Base-by-base conservation (phyloP, 2,888 invertebrate genomes). In the Meganola albula region DNA sequence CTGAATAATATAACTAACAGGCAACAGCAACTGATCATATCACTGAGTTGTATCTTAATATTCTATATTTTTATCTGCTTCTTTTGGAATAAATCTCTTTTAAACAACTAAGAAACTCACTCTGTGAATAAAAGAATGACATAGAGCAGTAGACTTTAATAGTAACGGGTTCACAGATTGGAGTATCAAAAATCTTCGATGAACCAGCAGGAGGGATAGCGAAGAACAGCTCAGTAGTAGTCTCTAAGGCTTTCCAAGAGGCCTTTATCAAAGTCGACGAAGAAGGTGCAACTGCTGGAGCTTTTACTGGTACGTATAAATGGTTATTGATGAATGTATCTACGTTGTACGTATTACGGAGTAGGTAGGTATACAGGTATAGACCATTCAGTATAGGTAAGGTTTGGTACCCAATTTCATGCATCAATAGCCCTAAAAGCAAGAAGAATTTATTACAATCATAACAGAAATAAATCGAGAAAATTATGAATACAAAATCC, bases 231-330 rank as follows among this genome's bases (percentile, higher is more conserved):
- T 2, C 48, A 1, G 61, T 71, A 52, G 60, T 31, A 87, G 94
- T 32, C 75, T 88, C 61, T 34, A 88, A 92, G 59, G 90, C 91
- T 1, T 68, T 93, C 22, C 95, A 95, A 59, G 93, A 94, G 64
- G 91, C 93, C 2, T 92, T 91, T 58, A 90, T 95, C 46, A 92
- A 92, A 57, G 92, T 95, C 0, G 91, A 93, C 63, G 95, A 95
- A 64, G 91, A 93, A 63, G 95, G 95, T 1, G 91, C 92, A 14
- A 94, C 93, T 52, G 92, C 93, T 8, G 91, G 93, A 24, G 92
- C 94, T 13, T 93, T 92, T 18, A 93, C 93, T 46, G 92, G 73
- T 72, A 47, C 42, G 42, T 53, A 12, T n/a, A n/a, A n/a, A n/a
- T n/a, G n/a, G n/a, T n/a, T n/a, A n/a, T n/a, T n/a, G n/a, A n/a